Evolutionary conservation across 2,888 invertebrate species (phyloP).

Genomic region (Drosophila borborema): DNA sequence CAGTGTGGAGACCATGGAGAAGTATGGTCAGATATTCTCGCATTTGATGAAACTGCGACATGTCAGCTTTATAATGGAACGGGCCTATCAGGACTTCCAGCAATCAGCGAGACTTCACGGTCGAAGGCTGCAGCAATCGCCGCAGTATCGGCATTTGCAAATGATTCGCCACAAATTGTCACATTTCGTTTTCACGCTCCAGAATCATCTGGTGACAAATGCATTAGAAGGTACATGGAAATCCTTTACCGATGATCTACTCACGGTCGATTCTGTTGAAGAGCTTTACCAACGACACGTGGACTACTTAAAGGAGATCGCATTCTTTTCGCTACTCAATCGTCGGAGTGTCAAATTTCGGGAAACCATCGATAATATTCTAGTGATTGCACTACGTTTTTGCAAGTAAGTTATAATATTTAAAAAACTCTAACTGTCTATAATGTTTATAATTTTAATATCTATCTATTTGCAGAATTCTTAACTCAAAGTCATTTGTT

Average conservation of each 20-base stretch:
- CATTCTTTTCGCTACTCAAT: conserved; percentile 91
- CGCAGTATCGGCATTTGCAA: conserved; percentile 90
- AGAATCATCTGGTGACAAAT: conserved; percentile 91
- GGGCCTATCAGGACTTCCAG: conserved; percentile 89
- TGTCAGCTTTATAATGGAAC: conserved; percentile 91
- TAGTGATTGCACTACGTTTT: conserved; percentile 89
- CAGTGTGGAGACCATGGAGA: conserved; percentile 89
- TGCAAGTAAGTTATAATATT: conserved; percentile 74
- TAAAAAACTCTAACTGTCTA: neutral
- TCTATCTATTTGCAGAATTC: conserved; percentile 65
- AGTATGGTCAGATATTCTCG: conserved; percentile 91
- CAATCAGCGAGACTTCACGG: conserved; percentile 86
- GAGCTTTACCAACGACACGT: conserved; percentile 91
- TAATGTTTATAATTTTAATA: neutral
- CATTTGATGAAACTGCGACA: conserved; percentile 91
- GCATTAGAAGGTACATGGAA: conserved; percentile 91
- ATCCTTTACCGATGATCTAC: conserved; percentile 89
- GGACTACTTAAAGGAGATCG: conserved; percentile 90
- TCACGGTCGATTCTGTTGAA: conserved; percentile 89
- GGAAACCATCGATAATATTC: conserved; percentile 89
- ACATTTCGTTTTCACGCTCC: conserved; percentile 90
- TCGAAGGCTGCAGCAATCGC: conserved; percentile 87
- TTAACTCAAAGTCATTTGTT: conserved; percentile 80
- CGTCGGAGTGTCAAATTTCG: conserved; percentile 89
- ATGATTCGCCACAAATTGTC: conserved; percentile 91